Base-by-base conservation (phyloP, 2,888 invertebrate genomes). In the Heteropelma amictum region DNA sequence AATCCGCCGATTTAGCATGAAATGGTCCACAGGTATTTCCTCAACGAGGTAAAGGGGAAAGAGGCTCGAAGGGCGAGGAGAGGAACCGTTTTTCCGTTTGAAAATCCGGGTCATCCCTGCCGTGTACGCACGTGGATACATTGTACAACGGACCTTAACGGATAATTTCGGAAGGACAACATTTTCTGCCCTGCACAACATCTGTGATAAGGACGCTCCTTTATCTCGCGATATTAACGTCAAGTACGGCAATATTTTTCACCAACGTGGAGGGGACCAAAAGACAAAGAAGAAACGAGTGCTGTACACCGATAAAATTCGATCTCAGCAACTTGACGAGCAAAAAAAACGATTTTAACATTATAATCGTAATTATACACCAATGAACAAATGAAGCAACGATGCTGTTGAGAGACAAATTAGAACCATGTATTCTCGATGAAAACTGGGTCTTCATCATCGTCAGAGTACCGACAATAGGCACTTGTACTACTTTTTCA, bases 71-170 rank as follows among this genome's bases (percentile, higher is more conserved):
- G 51, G n/a, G n/a, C 14, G 3, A 21, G 64, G 26, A 14, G 14
- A n/a, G 17, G 26, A 51, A 45, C 38, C n/a, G 28, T 45, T 63
- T 14, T 35, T 51, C 45, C 30, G 23, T 53, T 60, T 38, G 56
- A 71, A 63, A 47, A 71, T 56, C 63, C 63, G 38, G 70, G 70
- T 70, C 70, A 63, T 56, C 54, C 54, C 33, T 19, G 54, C 61
- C 35, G 21, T 26, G 10, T 54, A 35, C 35, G 33, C 30, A 53
- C 26, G 12, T 26, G 12, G 1, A 12, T 47, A 45, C 7, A 28
- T 51, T 1, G 12, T 4, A 17, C 5, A 47, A 1, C 14, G 14
- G 28, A 33, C 33, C 10, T 35, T 61, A 7, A 8, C 12, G 3
- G 23, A 12, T 28, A 49, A 47, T 21, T 47, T 17, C 6, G 45